Percentiles rank a stretch among this genome's conserved stretches.
Evolutionary conservation across 2,888 invertebrate genomes (phyloP).

Genomic region (Hirtodrosophila trivittata): DNA sequence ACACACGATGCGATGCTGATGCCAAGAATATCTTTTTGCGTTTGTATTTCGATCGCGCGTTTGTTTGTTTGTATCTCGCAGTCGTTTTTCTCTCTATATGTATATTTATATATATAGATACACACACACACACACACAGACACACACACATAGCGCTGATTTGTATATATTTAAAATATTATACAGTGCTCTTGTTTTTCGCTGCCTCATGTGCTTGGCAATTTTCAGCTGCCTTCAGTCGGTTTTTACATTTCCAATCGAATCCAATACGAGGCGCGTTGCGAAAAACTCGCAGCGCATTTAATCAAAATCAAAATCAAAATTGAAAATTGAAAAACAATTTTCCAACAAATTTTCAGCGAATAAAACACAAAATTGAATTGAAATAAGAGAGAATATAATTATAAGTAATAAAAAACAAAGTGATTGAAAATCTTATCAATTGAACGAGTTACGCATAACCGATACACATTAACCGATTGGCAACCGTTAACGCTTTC

Average conservation of each 20-base stretch:
- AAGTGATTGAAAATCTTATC: no score
- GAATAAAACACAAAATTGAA: constrained; percentile 17
- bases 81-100: constrained; percentile 33
- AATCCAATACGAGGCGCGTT: constrained; percentile 73
- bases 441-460: no score
- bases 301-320: constrained; percentile 14
- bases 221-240: constrained; percentile 78
- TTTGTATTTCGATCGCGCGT: constrained; percentile 72
- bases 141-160: constrained; percentile 7
- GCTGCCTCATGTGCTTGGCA: constrained; percentile 66
- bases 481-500: constrained; percentile 7
- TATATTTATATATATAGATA: constrained; percentile 40
- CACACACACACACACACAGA: constrained; percentile 33
- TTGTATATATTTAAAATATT: constrained; percentile 78
- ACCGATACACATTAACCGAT: neutral
- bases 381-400: no score
- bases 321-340: constrained; percentile 16
- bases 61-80: constrained; percentile 68
- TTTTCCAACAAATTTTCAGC: no score
- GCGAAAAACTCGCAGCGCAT: constrained; percentile 51
- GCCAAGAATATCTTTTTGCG: constrained; percentile 79
- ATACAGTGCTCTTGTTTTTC: constrained; percentile 58
- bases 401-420: no score
- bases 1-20: constrained; percentile 22
- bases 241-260: constrained; percentile 81